Percentiles rank a stretch among this genome's conserved stretches.
These are phyloP conservation scores for Diabrotica balteata DNA, from an alignment of 2,888 invertebrate genomes.

Conservation along the genomic window DNA sequence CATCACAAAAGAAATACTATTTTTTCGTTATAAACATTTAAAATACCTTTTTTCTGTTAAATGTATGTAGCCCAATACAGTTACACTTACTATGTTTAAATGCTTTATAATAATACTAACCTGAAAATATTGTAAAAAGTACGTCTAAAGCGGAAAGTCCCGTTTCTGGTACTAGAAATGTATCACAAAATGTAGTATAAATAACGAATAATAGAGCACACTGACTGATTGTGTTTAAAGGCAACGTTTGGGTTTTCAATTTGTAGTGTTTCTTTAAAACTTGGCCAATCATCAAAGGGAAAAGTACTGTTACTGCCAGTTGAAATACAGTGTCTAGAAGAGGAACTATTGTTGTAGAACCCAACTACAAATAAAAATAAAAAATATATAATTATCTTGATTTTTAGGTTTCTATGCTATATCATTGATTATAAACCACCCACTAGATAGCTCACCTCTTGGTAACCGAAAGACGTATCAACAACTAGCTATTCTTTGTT, in stretches of 20 bases:
- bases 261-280: conserved; percentile 50
- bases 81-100: conserved; percentile 2
- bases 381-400: too few relatives aligned
- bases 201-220: conserved; percentile 64
- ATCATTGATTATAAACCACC: too few relatives aligned
- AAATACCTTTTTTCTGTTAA: too few relatives aligned
- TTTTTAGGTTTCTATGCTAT: too few relatives aligned
- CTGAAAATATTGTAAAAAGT: conserved; percentile 61
- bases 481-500: too few relatives aligned
- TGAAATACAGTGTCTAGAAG: conserved; percentile 62
- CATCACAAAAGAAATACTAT: too few relatives aligned
- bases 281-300: conserved; percentile 64
- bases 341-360: conserved; percentile 64
- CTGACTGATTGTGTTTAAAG: conserved; percentile 58
- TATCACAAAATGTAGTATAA: conserved; percentile 69
- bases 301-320: conserved; percentile 62
- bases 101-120: conserved; percentile 47
- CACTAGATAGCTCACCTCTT: too few relatives aligned
- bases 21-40: too few relatives aligned
- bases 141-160: conserved; percentile 62
- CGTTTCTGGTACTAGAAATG: conserved; percentile 63
- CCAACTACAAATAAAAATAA: conserved; percentile 58
- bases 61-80: background rate
- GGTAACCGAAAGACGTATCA: too few relatives aligned
- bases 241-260: conserved; percentile 51